phyloP scores from a whole-genome alignment of 2,113 vertebrate genomes.

The Clarias magur region DNA sequence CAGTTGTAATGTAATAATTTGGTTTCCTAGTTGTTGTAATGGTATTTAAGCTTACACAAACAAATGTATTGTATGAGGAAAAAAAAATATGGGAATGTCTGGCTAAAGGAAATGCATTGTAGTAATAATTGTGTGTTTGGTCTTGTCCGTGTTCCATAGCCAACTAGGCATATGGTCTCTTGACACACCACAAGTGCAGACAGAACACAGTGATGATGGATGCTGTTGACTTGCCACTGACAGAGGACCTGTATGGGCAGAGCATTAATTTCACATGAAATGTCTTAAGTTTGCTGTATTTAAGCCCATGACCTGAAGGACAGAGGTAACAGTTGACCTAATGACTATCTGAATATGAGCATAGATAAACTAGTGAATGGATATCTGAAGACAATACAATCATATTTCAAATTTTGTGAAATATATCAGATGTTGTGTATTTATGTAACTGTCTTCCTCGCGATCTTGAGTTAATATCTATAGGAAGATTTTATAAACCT shows the following conservation, averaged over 20 bases:
- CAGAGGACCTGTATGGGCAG: conserved; percentile 41
- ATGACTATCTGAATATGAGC: neutral
- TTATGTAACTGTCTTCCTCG: too few species aligned
- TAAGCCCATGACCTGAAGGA: conserved; percentile 13
- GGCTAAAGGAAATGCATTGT: conserved; percentile 30
- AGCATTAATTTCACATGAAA: conserved; percentile 30
- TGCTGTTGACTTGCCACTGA: conserved; percentile 39
- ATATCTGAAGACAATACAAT: neutral
- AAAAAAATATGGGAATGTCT: conserved; percentile 35
- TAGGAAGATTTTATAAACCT: neutral
- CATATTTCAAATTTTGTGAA: neutral
- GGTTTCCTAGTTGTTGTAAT: neutral
- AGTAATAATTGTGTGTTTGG: conserved; percentile 41
- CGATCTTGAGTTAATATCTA: neutral
- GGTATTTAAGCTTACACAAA: neutral
- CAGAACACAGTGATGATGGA: conserved; percentile 42
- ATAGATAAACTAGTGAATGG: neutral
- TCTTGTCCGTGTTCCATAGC: conserved; percentile 41
- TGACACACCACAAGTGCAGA: conserved; percentile 45
- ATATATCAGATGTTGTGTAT: neutral
- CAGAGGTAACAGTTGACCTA: neutral
- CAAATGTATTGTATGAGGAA: conserved; percentile 28
- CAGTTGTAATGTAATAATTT: neutral
- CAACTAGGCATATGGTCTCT: conserved; percentile 38
- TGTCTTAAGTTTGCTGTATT: neutral